phyloP scores from a whole-genome alignment of 2,113 vertebrate genomes.

The Myrmophylax atrothorax region DNA sequence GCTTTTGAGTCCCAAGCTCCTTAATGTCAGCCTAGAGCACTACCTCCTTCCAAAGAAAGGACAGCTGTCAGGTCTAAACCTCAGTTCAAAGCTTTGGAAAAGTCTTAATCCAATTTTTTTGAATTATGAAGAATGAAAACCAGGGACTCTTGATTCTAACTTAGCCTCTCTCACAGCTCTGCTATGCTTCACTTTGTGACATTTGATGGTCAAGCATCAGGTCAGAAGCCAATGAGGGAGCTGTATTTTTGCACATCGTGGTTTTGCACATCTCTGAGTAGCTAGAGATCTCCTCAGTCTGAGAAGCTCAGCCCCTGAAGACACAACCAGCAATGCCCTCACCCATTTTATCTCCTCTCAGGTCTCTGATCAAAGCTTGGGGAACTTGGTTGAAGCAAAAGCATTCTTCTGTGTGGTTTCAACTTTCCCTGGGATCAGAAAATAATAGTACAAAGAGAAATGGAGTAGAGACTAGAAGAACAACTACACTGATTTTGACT shows the following conservation, averaged over 20 bases:
- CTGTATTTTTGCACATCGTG: accelerated
- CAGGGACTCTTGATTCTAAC: not conserved
- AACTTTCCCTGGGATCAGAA: not conserved
- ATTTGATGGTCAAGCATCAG: not conserved
- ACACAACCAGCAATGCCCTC: not conserved
- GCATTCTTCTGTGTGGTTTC: not conserved
- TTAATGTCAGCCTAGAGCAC: not conserved
- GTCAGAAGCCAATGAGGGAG: not conserved
- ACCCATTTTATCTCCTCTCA: not conserved
- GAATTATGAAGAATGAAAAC: not conserved
- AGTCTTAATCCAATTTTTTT: not conserved
- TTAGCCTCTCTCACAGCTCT: not conserved
- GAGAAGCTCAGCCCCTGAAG: not conserved
- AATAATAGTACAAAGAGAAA: not conserved
- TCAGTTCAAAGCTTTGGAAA: not conserved
- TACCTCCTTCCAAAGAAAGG: not conserved
- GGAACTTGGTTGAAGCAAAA: not conserved
- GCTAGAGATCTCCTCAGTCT: not conserved
- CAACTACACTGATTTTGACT: not conserved
- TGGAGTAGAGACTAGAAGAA: not conserved
- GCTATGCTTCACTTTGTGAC: not conserved
- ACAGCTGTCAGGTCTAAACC: not conserved
- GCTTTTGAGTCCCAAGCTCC: not conserved
- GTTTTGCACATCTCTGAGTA: not conserved
- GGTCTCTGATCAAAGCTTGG: not conserved